phyloP scores from a whole-genome alignment of 2,797 vertebrate species.

The Cirrhinus molitorella region DNA sequence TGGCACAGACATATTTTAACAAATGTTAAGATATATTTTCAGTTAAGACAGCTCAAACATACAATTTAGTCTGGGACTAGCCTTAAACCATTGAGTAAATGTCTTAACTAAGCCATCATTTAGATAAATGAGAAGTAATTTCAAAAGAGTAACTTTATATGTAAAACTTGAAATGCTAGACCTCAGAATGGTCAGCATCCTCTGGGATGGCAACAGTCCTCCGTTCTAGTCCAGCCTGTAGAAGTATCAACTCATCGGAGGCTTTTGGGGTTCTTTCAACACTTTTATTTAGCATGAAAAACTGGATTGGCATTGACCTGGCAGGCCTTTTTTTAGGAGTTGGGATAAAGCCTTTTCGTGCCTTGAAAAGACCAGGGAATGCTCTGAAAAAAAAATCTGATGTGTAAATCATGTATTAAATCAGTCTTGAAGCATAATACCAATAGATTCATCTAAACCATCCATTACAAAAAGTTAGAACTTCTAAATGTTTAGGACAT shows the following conservation, averaged over 20 bases:
- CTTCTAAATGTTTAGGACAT: too few species aligned
- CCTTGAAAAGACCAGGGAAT: conserved; percentile 10
- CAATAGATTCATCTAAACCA: not conserved
- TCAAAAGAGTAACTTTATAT: too few species aligned
- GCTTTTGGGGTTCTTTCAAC: not conserved
- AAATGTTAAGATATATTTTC: too few species aligned
- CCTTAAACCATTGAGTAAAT: too few species aligned
- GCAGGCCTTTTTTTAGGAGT: not conserved
- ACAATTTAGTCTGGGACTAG: too few species aligned
- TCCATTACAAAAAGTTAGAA: too few species aligned
- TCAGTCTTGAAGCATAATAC: not conserved
- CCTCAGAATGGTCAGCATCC: not conserved
- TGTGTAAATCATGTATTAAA: too few species aligned
- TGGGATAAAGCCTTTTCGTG: not conserved
- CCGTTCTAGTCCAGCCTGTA: not conserved
- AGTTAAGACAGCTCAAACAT: too few species aligned
- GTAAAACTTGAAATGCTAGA: not conserved
- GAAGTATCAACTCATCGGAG: not conserved
- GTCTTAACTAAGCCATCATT: too few species aligned
- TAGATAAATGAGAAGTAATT: too few species aligned
- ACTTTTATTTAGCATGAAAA: not conserved
- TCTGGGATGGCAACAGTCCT: conserved; percentile 11
- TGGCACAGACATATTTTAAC: too few species aligned
- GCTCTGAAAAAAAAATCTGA: not conserved
- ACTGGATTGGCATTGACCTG: not conserved